Conservation (phyloP, 2,888 invertebrate genomes). For the Agrotis clavis region DNA sequence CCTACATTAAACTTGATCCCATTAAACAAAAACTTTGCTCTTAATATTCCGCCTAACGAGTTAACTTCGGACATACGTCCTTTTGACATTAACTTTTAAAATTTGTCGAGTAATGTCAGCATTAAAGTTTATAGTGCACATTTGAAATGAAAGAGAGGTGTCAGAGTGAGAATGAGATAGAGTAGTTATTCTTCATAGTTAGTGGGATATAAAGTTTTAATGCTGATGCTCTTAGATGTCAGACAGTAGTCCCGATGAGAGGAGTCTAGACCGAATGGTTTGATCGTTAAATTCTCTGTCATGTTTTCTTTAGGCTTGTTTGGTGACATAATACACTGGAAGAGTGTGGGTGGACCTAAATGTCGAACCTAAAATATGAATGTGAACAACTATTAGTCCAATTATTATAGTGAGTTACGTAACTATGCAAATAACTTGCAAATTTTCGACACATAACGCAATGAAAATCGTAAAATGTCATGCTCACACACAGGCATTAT, state of each 20-base stretch:
- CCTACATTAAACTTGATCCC: conserved; percentile 78
- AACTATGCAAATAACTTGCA: conserved; percentile 12
- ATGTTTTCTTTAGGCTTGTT: not conserved
- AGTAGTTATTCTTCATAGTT: conserved; percentile 47
- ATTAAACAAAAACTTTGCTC: conserved; percentile 86
- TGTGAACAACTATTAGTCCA: not conserved
- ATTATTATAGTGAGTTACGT: not conserved
- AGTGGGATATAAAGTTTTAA: conserved; percentile 38
- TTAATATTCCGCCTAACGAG: conserved; percentile 85
- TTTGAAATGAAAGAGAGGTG: conserved; percentile 51
- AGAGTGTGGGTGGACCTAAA: not conserved
- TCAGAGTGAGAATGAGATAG: conserved; percentile 46
- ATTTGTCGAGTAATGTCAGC: conserved; percentile 61
- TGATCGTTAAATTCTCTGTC: conserved; percentile 6
- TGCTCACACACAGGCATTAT: conserved; percentile 29
- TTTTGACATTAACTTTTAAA: conserved; percentile 77
- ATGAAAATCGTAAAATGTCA: conserved; percentile 31
- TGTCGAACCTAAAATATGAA: conserved; percentile 1
- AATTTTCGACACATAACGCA: conserved; percentile 27
- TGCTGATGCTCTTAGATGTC: conserved; percentile 27
- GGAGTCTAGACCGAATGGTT: conserved; percentile 21
- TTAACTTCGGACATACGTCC: conserved; percentile 79
- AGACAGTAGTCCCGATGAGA: conserved; percentile 13
- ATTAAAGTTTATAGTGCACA: conserved; percentile 61
- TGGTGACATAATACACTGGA: not conserved